phyloP scores from a whole-genome alignment of 2,797 vertebrate genomes.

The Tinamus major region DNA sequence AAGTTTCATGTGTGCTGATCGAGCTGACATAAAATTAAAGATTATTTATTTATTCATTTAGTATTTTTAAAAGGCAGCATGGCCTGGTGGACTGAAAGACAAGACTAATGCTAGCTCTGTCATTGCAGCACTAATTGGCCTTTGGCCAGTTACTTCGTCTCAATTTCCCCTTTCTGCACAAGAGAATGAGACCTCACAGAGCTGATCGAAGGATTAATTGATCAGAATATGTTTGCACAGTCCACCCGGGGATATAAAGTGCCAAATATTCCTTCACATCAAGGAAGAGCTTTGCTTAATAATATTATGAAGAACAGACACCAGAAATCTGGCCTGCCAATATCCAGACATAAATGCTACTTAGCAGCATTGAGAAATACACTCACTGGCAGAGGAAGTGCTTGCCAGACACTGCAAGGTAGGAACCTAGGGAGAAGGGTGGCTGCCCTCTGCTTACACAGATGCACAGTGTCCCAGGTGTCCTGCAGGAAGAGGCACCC shows the following conservation, averaged over 20 bases:
- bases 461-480: background rate
- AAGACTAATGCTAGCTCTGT: background rate
- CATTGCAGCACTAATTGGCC: background rate
- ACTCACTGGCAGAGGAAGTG: background rate
- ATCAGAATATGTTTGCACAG: conserved; percentile 7
- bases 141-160: background rate
- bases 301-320: background rate
- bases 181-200: background rate
- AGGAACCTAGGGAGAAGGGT: background rate
- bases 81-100: background rate
- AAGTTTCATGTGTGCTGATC: background rate
- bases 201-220: background rate
- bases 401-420: background rate
- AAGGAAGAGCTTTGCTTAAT: background rate
- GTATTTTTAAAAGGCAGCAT: background rate
- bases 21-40: background rate
- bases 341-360: background rate
- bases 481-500: background rate
- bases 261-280: background rate
- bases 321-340: background rate
- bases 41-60: background rate
- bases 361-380: background rate
- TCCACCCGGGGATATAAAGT: background rate
- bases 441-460: background rate
- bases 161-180: background rate